Evolutionary conservation across 2,797 vertebrate species (phyloP).

Genomic region (Denticeps clupeoides): DNA sequence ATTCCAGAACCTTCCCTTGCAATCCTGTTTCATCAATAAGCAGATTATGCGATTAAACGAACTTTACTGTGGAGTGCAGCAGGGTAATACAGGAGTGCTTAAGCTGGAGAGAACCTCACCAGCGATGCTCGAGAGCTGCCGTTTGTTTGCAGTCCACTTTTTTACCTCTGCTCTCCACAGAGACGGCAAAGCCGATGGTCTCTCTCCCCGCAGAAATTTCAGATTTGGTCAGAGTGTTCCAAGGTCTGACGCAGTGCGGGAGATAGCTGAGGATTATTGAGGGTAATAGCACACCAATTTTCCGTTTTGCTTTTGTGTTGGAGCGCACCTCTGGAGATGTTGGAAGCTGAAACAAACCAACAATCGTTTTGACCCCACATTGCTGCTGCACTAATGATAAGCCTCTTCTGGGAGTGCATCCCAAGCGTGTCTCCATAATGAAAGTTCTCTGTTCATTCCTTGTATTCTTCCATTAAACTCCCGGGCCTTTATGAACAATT

Average conservation of each 20-base stretch:
- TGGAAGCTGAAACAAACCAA: conserved; percentile 11
- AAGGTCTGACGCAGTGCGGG: neutral
- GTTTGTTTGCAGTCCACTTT: too few relatives aligned
- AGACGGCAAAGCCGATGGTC: too few relatives aligned
- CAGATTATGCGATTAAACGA: conserved; percentile 17
- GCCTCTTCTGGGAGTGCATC: conserved; percentile 37
- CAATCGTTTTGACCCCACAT: conserved; percentile 17
- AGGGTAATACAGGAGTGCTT: too few relatives aligned
- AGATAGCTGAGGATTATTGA: conserved; percentile 19
- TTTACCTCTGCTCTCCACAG: neutral
- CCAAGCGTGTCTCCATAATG: conserved; percentile 39
- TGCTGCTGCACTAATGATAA: conserved; percentile 33
- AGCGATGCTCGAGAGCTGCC: too few relatives aligned
- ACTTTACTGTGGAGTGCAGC: too few relatives aligned
- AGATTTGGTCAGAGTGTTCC: neutral
- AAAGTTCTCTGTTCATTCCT: conserved; percentile 52
- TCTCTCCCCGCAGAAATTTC: too few relatives aligned
- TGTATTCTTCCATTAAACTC: conserved; percentile 25
- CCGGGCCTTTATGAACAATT: neutral
- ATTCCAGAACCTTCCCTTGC: too few relatives aligned
- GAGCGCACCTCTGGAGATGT: conserved; percentile 10
- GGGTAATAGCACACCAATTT: conserved; percentile 37
- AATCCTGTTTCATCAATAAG: conserved; percentile 4
- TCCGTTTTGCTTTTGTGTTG: conserved; percentile 10
- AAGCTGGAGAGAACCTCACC: too few relatives aligned